phyloP scores from a whole-genome alignment of 2,797 vertebrate genomes.

The Rhinichthys osculus region DNA sequence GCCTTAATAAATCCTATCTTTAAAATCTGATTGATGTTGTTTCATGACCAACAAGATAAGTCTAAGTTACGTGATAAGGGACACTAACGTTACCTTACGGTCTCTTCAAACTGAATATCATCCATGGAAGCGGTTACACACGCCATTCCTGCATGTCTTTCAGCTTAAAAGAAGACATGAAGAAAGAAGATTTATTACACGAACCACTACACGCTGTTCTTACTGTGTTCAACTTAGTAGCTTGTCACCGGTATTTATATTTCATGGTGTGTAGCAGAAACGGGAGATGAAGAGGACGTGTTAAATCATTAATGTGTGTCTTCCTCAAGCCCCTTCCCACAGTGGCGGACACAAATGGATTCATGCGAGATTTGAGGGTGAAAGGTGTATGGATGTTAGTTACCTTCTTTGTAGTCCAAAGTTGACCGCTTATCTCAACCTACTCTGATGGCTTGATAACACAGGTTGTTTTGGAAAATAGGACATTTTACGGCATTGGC shows the following conservation, averaged over 20 bases:
- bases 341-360: not conserved
- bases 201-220: not conserved
- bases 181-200: not conserved
- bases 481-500: not conserved
- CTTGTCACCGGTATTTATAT: slow-evolving; percentile 7
- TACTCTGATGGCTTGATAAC: slow-evolving; percentile 22
- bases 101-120: slow-evolving; percentile 96
- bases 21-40: not conserved
- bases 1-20: not conserved
- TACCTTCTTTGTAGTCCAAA: slow-evolving; percentile 1
- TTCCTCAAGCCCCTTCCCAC: not conserved
- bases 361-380: not conserved
- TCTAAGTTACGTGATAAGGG: not conserved
- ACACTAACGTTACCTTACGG: slow-evolving; percentile 83
- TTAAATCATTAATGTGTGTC: slow-evolving; percentile 53
- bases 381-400: slow-evolving; percentile 23
- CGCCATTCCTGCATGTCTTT: slow-evolving; percentile 91
- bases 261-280: slow-evolving; percentile 26
- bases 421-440: slow-evolving; percentile 1
- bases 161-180: slow-evolving; percentile 76
- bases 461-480: slow-evolving; percentile 9
- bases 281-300: slow-evolving; percentile 38
- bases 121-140: slow-evolving; percentile 97
- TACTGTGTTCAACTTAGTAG: not conserved
- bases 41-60: not conserved